Percentiles rank a stretch among this genome's conserved stretches.
phyloP scores from a whole-genome alignment of 1,140 invertebrate species.

The Drosophila nebulosa region DNA sequence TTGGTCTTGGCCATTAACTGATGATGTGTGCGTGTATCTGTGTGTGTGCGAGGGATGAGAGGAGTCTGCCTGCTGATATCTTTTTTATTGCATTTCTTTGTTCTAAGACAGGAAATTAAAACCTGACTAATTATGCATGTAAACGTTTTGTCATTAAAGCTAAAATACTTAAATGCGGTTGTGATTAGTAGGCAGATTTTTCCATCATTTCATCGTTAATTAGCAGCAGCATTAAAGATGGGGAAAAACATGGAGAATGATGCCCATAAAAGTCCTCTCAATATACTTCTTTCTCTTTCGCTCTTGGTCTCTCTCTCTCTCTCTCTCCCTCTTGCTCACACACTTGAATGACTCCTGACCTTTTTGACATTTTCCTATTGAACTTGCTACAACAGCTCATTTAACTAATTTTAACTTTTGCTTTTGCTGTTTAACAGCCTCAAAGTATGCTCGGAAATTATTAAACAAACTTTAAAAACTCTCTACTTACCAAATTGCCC shows the following conservation, averaged over 20 bases:
- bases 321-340: too few relatives aligned
- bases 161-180: constrained; percentile 48
- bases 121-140: constrained; percentile 61
- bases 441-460: neutral
- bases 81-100: constrained; percentile 14
- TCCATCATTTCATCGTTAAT: constrained; percentile 18
- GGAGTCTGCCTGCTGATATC: neutral
- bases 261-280: neutral
- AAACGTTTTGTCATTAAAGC: constrained; percentile 68
- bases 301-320: too few relatives aligned
- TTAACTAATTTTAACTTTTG: neutral
- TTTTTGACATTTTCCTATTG: neutral
- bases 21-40: neutral
- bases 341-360: neutral
- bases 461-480: neutral
- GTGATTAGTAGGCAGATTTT: constrained; percentile 49
- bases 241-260: too few relatives aligned
- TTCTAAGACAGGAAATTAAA: constrained; percentile 65
- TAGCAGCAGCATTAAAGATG: too few relatives aligned
- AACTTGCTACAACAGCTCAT: constrained; percentile 7
- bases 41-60: neutral
- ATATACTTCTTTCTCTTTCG: neutral
- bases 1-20: constrained; percentile 43
- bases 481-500: constrained; percentile 18
- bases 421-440: neutral